These are phyloP conservation scores for Gryllus bimaculatus DNA, from an alignment of 1,140 invertebrate genomes.

Conservation along the genomic window DNA sequence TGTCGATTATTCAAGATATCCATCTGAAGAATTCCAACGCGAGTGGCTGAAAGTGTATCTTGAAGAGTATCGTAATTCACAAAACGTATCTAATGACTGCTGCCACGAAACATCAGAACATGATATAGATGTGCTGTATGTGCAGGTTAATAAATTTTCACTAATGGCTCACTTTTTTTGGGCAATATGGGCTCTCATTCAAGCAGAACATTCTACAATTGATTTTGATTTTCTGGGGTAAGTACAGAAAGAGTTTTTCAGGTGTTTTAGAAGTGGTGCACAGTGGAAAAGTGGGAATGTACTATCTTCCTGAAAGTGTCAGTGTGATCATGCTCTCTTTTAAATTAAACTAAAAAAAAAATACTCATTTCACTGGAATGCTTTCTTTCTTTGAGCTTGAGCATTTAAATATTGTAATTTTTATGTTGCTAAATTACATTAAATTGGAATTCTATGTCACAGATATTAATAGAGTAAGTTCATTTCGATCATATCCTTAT, in stretches of 20 bases:
- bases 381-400: no score
- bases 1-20: conserved; percentile 70
- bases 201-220: conserved; percentile 81
- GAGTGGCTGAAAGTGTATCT: conserved; percentile 75
- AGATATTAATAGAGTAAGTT: no score
- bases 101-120: conserved; percentile 33
- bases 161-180: conserved; percentile 81
- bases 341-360: no score
- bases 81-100: not conserved
- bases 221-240: conserved; percentile 91
- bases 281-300: no score
- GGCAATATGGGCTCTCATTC: conserved; percentile 87
- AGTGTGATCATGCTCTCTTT: no score
- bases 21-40: conserved; percentile 65
- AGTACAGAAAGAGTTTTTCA: conserved; percentile 26
- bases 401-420: no score
- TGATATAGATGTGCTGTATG: conserved; percentile 59
- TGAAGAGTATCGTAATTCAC: conserved; percentile 40
- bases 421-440: no score
- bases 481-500: no score
- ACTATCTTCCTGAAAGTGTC: no score
- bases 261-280: no score
- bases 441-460: no score
- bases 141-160: conserved; percentile 70
- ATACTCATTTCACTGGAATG: no score